phyloP scores from a whole-genome alignment of 2,797 vertebrate genomes.

The Bradypodion ventrale region DNA sequence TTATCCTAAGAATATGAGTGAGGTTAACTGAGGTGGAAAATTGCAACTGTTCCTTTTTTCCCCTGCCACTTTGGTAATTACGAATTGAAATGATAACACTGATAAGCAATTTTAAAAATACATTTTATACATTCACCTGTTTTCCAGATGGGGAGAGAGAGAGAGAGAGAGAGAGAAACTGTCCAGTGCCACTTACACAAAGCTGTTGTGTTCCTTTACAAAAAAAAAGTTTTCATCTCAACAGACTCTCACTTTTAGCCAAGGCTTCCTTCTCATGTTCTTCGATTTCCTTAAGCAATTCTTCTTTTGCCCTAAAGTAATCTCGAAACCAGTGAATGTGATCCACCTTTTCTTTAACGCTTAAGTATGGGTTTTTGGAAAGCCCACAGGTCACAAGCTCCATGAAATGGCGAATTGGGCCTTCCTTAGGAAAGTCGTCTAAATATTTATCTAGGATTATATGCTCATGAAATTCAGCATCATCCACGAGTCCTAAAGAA shows the following conservation, averaged over 20 bases:
- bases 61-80: background rate
- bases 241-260: slow-evolving; percentile 23
- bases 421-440: slow-evolving; percentile 85
- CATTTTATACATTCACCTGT: slow-evolving; percentile 37
- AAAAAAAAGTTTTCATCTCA: background rate
- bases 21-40: slow-evolving; percentile 13
- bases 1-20: background rate
- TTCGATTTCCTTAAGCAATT: slow-evolving; percentile 82
- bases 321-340: slow-evolving; percentile 94
- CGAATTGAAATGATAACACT: background rate
- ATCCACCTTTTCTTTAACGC: slow-evolving; percentile 87
- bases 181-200: slow-evolving; percentile 20
- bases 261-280: slow-evolving; percentile 22
- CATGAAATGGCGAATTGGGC: slow-evolving; percentile 94
- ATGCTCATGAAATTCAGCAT: slow-evolving; percentile 92
- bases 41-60: background rate
- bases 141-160: too few relatives aligned
- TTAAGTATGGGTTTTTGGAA: slow-evolving; percentile 87
- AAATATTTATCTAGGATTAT: slow-evolving; percentile 92
- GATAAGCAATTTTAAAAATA: background rate
- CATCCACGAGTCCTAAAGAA: slow-evolving; percentile 87
- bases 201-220: background rate
- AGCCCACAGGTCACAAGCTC: slow-evolving; percentile 91
- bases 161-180: too few relatives aligned
- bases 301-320: slow-evolving; percentile 90